These are phyloP conservation scores for Anastrepha ludens DNA, from an alignment of 1,140 invertebrate genomes.

Conservation along the genomic window DNA sequence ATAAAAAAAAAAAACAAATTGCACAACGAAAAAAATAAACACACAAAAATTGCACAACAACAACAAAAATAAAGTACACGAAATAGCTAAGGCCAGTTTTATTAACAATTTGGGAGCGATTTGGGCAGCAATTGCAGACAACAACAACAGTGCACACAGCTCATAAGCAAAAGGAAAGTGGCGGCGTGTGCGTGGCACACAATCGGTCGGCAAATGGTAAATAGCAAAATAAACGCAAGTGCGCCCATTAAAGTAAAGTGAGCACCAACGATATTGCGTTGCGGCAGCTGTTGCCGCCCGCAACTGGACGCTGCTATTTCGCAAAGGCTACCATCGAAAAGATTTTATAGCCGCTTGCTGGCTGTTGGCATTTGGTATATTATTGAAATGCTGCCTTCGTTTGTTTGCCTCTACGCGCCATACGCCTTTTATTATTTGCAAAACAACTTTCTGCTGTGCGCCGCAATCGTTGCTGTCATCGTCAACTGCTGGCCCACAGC, in stretches of 20 bases:
- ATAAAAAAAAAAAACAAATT: too few relatives aligned
- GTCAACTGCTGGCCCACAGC: neutral
- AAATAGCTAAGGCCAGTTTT: too few relatives aligned
- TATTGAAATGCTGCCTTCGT: neutral
- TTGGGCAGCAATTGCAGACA: too few relatives aligned
- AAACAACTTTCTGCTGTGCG: too few relatives aligned
- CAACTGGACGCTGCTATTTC: neutral
- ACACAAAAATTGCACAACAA: too few relatives aligned
- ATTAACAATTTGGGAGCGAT: too few relatives aligned
- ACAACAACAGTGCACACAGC: too few relatives aligned
- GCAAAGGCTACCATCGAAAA: neutral
- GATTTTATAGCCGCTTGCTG: neutral
- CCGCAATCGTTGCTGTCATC: neutral
- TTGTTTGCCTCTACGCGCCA: neutral
- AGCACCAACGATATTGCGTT: neutral
- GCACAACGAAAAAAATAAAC: too few relatives aligned
- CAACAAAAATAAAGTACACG: too few relatives aligned
- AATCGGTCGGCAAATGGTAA: neutral
- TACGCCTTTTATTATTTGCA: neutral
- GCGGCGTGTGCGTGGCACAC: too few relatives aligned
- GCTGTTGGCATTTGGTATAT: neutral
- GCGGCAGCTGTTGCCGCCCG: neutral
- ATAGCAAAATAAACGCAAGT: slow-evolving; percentile 9
- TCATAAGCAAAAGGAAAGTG: too few relatives aligned
- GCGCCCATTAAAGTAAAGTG: neutral